Percentiles rank a stretch among this genome's conserved stretches.
Evolutionary conservation across 1,140 invertebrate genomes (phyloP).

Genomic region (Drosophila baimaii): DNA sequence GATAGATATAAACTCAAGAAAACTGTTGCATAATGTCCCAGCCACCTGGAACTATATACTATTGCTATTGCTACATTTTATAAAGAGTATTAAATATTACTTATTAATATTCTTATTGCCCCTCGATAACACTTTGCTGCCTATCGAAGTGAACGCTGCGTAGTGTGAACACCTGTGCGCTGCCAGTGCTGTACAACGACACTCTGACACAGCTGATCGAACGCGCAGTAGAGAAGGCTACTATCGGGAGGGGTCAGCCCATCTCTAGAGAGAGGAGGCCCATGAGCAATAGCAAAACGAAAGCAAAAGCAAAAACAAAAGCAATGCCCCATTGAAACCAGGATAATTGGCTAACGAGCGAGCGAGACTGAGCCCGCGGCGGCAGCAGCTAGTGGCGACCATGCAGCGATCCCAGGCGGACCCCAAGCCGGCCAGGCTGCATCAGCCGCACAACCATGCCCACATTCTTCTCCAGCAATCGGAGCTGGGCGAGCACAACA

Average conservation of each 20-base stretch:
- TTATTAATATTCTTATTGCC: not conserved
- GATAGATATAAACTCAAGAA: no score
- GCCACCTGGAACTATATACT: no score
- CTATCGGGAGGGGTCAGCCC: slow-evolving; percentile 5
- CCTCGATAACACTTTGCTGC: not conserved
- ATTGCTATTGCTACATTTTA: not conserved
- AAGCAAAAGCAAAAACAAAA: slow-evolving; percentile 16
- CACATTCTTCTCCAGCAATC: slow-evolving; percentile 23
- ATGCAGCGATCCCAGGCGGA: slow-evolving; percentile 64
- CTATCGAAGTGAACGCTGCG: not conserved
- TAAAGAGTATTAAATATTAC: not conserved
- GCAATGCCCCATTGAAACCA: slow-evolving; percentile 3
- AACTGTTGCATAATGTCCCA: no score
- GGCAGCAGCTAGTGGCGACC: slow-evolving; percentile 1
- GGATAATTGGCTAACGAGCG: slow-evolving; percentile 13
- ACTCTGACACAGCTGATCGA: not conserved
- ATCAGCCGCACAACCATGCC: slow-evolving; percentile 13
- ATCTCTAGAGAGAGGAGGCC: not conserved
- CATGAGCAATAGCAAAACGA: slow-evolving; percentile 27
- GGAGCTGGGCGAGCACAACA: slow-evolving; percentile 49
- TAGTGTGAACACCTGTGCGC: slow-evolving; percentile 1
- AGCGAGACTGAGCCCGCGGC: slow-evolving; percentile 12
- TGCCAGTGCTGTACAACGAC: slow-evolving; percentile 8
- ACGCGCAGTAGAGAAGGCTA: not conserved
- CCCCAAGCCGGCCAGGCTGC: slow-evolving; percentile 48